These are phyloP conservation scores for Listronotus oregonensis DNA, from an alignment of 1,140 invertebrate genomes.

Conservation along the genomic window DNA sequence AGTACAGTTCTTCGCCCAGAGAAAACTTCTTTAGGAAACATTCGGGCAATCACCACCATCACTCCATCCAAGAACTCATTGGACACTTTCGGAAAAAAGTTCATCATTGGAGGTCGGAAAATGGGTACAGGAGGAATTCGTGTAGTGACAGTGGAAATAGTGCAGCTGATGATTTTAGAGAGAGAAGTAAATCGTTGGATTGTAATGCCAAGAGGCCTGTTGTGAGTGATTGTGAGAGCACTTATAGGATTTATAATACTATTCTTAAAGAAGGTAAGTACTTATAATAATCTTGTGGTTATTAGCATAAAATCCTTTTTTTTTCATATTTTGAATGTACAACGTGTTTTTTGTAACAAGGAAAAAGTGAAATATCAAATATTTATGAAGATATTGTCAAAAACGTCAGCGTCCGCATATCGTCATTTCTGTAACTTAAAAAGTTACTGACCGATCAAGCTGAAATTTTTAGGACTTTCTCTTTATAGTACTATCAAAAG, in stretches of 20 bases:
- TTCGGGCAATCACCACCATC: conserved; percentile 60
- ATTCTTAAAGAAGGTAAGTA: conserved; percentile 79
- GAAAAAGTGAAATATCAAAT: no score
- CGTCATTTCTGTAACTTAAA: no score
- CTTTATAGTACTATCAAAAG: no score
- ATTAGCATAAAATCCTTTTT: no score
- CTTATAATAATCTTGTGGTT: conserved; percentile 1
- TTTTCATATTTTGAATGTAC: no score
- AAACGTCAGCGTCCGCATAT: no score
- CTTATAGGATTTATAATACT: conserved; percentile 79
- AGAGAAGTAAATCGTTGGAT: conserved; percentile 77
- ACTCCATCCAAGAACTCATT: conserved; percentile 74
- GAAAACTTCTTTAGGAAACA: conserved; percentile 44
- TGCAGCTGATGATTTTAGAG: conserved; percentile 69
- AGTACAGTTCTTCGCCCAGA: conserved; percentile 51
- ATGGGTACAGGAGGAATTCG: conserved; percentile 57
- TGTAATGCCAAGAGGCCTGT: conserved; percentile 61
- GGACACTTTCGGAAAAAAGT: conserved; percentile 72
- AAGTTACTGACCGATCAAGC: no score
- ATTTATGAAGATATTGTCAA: no score
- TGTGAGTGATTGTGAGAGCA: conserved; percentile 71
- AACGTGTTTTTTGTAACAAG: no score
- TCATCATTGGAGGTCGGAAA: conserved; percentile 63
- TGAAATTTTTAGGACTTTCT: no score
- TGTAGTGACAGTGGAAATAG: conserved; percentile 56